Conservation (phyloP, 2,888 invertebrate genomes). For the Apodemia duryi region DNA sequence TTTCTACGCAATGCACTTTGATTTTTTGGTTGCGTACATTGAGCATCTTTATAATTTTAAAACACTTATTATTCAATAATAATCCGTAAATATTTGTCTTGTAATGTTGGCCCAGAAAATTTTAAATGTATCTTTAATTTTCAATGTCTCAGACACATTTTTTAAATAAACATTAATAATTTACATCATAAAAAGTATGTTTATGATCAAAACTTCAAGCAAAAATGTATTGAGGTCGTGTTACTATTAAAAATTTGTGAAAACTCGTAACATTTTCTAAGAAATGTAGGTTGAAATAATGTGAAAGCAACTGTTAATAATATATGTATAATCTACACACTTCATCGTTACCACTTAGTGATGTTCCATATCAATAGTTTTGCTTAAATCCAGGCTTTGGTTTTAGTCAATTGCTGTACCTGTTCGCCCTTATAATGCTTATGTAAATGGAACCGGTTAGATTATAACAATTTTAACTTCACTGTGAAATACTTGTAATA, state of each 20-base stretch:
- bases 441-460: too few relatives aligned
- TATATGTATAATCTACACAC: background rate
- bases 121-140: background rate
- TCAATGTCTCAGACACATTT: background rate
- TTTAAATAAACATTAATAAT: background rate
- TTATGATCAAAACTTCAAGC: background rate
- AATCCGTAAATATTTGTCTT: too few relatives aligned
- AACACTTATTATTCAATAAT: too few relatives aligned
- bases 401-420: too few relatives aligned
- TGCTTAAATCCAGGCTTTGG: background rate
- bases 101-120: background rate
- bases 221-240: conserved; percentile 4
- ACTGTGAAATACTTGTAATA: too few relatives aligned
- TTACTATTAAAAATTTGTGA: background rate
- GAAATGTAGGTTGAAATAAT: background rate
- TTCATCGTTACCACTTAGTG: background rate
- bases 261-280: background rate
- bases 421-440: too few relatives aligned
- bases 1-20: too few relatives aligned
- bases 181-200: background rate
- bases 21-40: too few relatives aligned
- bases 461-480: too few relatives aligned
- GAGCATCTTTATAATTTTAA: too few relatives aligned
- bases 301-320: background rate
- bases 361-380: background rate